A percentile compares a stretch with the other conserved stretches of the same genome.
These are phyloP conservation scores for Laothoe populi DNA, from an alignment of 2,888 invertebrate genomes.

Conservation along the genomic window DNA sequence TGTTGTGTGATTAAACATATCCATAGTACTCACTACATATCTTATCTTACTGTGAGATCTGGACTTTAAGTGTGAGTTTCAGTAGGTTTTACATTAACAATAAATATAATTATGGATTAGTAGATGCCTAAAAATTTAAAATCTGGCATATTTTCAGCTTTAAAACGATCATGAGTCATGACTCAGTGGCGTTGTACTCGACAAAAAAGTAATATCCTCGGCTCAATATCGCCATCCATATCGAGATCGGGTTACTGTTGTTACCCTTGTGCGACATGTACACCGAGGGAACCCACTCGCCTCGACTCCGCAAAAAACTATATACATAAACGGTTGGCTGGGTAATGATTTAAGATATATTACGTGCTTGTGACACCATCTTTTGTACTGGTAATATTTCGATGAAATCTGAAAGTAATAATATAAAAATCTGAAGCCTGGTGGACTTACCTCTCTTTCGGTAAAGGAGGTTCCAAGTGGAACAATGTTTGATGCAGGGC, in stretches of 20 bases:
- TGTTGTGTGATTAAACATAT: too few species aligned
- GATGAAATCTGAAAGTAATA: too few species aligned
- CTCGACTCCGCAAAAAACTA: constrained; percentile 39
- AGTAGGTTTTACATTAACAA: too few species aligned
- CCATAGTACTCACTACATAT: too few species aligned
- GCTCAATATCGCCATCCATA: constrained; percentile 49
- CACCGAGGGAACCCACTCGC: constrained; percentile 58
- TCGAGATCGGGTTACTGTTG: constrained; percentile 66
- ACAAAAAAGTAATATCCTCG: constrained; percentile 57
- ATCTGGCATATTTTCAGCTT: constrained; percentile 20
- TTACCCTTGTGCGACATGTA: constrained; percentile 43
- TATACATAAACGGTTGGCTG: constrained; percentile 26
- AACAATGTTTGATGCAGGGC: too few species aligned
- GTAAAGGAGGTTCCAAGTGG: too few species aligned
- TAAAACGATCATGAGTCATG: constrained; percentile 22
- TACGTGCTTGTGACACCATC: background rate
- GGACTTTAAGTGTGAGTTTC: too few species aligned
- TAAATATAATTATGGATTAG: too few species aligned
- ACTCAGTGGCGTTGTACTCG: constrained; percentile 24
- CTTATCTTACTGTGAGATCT: too few species aligned
- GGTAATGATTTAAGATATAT: constrained; percentile 6
- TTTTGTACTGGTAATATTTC: background rate
- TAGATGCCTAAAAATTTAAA: background rate
- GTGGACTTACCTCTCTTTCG: too few species aligned
- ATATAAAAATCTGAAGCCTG: too few species aligned